Evolutionary conservation across 2,797 vertebrate genomes (phyloP).

Genomic region (Parotocinclus haroldoi): DNA sequence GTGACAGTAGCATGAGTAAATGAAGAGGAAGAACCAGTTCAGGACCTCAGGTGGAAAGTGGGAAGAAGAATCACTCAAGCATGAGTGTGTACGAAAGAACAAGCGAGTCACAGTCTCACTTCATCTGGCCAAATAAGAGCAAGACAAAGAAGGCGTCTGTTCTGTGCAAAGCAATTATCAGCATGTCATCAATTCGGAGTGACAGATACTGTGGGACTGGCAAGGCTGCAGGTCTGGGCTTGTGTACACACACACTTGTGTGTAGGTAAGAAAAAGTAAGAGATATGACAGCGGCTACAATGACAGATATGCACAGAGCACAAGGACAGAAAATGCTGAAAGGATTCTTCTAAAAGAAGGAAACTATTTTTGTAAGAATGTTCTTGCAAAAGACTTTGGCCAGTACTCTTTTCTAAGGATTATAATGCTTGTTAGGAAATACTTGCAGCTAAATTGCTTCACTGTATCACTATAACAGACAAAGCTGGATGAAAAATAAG

Average conservation of each 20-base stretch:
- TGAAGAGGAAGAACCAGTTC: constrained; percentile 32
- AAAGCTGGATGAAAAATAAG: no score
- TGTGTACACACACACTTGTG: constrained; percentile 7
- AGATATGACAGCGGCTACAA: no score
- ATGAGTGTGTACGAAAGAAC: background rate
- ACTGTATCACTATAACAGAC: no score
- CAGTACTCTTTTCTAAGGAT: no score
- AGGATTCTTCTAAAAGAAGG: no score
- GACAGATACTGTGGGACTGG: constrained; percentile 27
- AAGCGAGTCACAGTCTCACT: background rate
- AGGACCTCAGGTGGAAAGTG: constrained; percentile 15
- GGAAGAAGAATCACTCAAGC: background rate
- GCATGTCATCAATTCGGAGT: constrained; percentile 24
- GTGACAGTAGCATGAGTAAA: background rate
- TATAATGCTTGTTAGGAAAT: no score
- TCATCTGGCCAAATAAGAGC: constrained; percentile 1
- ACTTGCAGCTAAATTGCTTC: no score
- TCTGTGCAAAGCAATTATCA: constrained; percentile 4
- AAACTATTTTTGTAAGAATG: no score
- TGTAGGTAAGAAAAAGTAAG: no score
- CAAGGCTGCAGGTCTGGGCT: constrained; percentile 43
- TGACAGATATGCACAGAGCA: no score
- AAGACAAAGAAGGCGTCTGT: constrained; percentile 3
- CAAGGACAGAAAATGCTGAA: no score
- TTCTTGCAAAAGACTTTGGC: no score